Evolutionary conservation across 2,113 vertebrate species (phyloP).

Genomic region (Heliornis fulica): DNA sequence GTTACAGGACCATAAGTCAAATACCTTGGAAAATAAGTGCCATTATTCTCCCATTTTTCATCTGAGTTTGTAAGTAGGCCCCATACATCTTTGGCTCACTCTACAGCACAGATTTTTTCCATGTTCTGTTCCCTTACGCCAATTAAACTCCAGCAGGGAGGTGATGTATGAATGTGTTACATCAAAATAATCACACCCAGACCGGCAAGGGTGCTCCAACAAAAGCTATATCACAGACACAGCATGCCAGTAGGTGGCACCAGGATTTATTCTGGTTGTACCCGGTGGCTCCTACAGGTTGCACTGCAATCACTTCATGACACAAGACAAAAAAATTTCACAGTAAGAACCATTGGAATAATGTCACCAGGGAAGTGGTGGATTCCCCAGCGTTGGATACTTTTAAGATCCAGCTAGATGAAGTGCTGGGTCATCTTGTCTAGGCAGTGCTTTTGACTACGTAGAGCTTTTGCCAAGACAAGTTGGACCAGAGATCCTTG

Average conservation of each 20-base stretch:
- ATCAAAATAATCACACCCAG: conserved; percentile 25
- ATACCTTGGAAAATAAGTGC: neutral
- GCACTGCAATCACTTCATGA: neutral
- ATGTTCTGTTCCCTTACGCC: neutral
- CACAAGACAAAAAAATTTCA: no score
- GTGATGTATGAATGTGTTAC: neutral
- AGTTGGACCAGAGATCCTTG: no score
- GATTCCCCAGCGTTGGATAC: no score
- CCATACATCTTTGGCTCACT: conserved; percentile 31
- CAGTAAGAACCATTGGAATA: no score
- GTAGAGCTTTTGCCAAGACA: no score
- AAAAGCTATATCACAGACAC: neutral
- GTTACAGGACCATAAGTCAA: conserved; percentile 31
- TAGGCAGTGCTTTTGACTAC: no score
- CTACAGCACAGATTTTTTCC: neutral
- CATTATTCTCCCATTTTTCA: conserved; percentile 43
- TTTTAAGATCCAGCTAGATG: no score
- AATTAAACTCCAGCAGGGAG: neutral
- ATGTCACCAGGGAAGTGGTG: no score
- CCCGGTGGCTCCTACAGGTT: neutral
- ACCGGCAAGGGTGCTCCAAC: neutral
- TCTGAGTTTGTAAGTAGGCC: neutral
- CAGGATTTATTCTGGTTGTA: neutral
- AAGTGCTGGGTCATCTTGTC: no score
- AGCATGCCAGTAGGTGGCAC: neutral